Percentiles rank a stretch among this genome's conserved stretches.
Conservation (phyloP, 2,113 vertebrate genomes). For the Rana temporaria region DNA sequence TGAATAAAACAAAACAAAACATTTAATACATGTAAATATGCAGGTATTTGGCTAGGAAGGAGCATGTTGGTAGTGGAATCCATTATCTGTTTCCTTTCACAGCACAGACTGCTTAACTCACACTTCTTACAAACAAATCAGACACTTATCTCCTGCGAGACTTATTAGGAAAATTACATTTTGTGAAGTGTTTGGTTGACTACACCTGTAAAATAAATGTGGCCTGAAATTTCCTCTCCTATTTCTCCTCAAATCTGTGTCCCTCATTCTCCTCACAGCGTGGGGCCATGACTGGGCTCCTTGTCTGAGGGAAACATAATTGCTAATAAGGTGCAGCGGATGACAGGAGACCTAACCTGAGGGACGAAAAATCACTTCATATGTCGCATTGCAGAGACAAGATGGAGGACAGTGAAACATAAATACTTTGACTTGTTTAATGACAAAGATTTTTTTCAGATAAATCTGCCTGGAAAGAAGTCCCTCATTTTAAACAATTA, state of each 20-base stretch:
- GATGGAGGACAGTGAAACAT: too few relatives aligned
- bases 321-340: constrained; percentile 25
- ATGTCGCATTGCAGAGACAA: not conserved
- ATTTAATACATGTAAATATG: too few relatives aligned
- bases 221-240: constrained; percentile 41
- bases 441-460: too few relatives aligned
- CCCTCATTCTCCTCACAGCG: constrained; percentile 46
- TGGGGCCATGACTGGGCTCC: not conserved
- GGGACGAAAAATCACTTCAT: not conserved
- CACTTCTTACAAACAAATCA: constrained; percentile 15
- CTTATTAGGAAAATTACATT: constrained; percentile 53
- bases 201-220: constrained; percentile 55
- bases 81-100: not conserved
- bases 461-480: too few relatives aligned
- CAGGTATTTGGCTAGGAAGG: too few relatives aligned
- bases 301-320: not conserved
- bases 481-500: too few relatives aligned
- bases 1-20: too few relatives aligned
- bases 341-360: constrained; percentile 9
- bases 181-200: constrained; percentile 44
- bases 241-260: constrained; percentile 14
- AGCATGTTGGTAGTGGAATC: too few relatives aligned
- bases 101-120: not conserved
- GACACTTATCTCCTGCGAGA: constrained; percentile 28
- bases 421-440: too few relatives aligned